Conservation (phyloP, 2,888 invertebrate genomes). For the Osmoderma eremita region DNA sequence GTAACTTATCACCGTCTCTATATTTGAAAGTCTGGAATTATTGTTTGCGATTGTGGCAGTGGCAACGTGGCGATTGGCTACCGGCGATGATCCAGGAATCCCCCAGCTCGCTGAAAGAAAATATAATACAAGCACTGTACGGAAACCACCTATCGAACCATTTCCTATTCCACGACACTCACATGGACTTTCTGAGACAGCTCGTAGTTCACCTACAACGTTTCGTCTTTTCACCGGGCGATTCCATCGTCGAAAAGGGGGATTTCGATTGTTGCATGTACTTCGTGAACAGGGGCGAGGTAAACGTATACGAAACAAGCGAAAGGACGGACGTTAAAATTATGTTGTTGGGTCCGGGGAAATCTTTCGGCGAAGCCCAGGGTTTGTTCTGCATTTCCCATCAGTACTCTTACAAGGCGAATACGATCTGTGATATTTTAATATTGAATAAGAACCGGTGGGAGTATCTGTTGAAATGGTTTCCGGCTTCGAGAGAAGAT, state of each 20-base stretch:
- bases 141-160: constrained; percentile 65
- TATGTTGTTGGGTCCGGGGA: constrained; percentile 39
- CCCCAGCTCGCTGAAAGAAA: constrained; percentile 51
- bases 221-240: constrained; percentile 67
- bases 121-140: constrained; percentile 66
- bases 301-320: constrained; percentile 49
- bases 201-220: constrained; percentile 65
- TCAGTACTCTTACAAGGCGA: constrained; percentile 47
- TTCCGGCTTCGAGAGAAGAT: constrained; percentile 50
- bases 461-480: constrained; percentile 50
- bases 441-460: constrained; percentile 47
- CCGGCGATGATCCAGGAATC: constrained; percentile 47
- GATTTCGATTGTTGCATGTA: constrained; percentile 68
- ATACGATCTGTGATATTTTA: constrained; percentile 49
- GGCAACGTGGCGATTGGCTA: constrained; percentile 67
- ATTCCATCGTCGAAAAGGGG: constrained; percentile 67
- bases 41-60: constrained; percentile 65
- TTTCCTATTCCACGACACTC: constrained; percentile 64
- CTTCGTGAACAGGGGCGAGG: constrained; percentile 68
- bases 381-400: constrained; percentile 49
- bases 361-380: constrained; percentile 50
- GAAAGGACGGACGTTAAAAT: constrained; percentile 40
- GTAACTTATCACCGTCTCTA: constrained; percentile 48
- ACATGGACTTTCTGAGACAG: constrained; percentile 66
- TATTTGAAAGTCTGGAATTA: constrained; percentile 68